Percentiles rank a stretch among this genome's conserved stretches.
Conservation (phyloP, 2,113 vertebrate species). For the Pseudopodoces humilis region DNA sequence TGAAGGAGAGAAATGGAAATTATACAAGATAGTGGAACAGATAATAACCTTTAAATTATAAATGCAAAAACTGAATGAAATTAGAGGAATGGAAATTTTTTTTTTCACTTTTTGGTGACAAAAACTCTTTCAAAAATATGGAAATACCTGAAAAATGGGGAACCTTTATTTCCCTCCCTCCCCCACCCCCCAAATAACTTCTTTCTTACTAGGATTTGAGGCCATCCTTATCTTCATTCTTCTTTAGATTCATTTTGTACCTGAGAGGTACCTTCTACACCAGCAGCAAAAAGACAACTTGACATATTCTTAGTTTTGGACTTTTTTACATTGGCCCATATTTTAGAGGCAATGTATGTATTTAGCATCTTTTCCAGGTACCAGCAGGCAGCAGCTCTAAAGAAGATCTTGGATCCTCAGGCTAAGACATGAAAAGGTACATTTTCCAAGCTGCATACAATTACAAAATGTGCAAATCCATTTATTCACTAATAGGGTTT, state of each 20-base stretch:
- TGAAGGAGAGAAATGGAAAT: background rate
- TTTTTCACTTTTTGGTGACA: background rate
- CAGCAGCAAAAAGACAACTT: background rate
- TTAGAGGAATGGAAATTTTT: accelerated
- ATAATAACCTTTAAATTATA: background rate
- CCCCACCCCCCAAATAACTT: too few species aligned
- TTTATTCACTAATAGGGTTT: conserved; percentile 21
- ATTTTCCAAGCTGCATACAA: background rate
- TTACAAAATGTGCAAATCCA: background rate
- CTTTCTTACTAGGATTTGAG: background rate
- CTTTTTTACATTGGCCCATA: background rate
- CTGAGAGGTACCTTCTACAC: background rate
- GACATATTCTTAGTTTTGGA: accelerated
- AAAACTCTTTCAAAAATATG: background rate
- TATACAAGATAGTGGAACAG: background rate
- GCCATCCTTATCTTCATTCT: background rate
- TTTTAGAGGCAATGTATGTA: background rate
- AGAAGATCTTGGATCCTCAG: background rate
- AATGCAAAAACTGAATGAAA: background rate
- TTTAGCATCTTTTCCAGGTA: background rate
- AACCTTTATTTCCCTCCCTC: background rate
- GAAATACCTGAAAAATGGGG: background rate
- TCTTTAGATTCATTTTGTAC: background rate
- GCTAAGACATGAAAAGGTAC: background rate
- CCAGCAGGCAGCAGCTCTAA: background rate